Base-by-base conservation (phyloP, 1,140 invertebrate genomes). In the Neodiprion pinetum region DNA sequence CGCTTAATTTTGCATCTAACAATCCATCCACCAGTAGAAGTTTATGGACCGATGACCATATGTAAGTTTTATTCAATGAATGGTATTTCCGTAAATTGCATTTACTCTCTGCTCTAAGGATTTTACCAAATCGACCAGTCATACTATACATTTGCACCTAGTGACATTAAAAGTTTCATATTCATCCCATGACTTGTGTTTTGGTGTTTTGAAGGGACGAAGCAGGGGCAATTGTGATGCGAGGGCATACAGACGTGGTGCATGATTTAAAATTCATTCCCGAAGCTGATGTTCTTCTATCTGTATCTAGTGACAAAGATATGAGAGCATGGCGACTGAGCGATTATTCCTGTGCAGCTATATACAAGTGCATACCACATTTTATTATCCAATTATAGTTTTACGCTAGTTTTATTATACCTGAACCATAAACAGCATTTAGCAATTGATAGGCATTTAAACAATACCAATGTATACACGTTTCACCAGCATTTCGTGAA, bases 291-390 rank as follows among this genome's bases (percentile, higher is more conserved):
- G 86, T 94, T 76, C 85, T 96, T 53, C 85, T 96, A 69, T 95
- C 94, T 23, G 92, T 92, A 61, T 96, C 95, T 48, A 93, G 94
- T 83, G 95, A 96, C 85, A 91, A 90, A 72, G 93, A 93, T 53
- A 92, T 96, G 91, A 88, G 93, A 81, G 91, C 92, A 11, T 95
- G 94, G 94, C 88, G 90, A 76, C 86, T 94, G 0, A 88, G 90
- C 61, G 92, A 93, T 83, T 92, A 92, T 77, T 90, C 91, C 10
- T 94, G 93, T 84, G 92, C 91, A 11, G 90, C 92, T 66, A 89
- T 94, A 77, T 95, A 95, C 82, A 92, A 91, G 93, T 93, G 86
- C 68, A 68, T 74, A 49, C n/a, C 11, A 61, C n/a, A 9, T 61
- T 61, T 61, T 7, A 14, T 17, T 47, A 49, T 67, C 48, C n/a